Evolutionary conservation across 2,113 vertebrate genomes (phyloP), one percentile per base, ranked within the genome.

Genomic region (Hippocampus mohnikei): DNA sequence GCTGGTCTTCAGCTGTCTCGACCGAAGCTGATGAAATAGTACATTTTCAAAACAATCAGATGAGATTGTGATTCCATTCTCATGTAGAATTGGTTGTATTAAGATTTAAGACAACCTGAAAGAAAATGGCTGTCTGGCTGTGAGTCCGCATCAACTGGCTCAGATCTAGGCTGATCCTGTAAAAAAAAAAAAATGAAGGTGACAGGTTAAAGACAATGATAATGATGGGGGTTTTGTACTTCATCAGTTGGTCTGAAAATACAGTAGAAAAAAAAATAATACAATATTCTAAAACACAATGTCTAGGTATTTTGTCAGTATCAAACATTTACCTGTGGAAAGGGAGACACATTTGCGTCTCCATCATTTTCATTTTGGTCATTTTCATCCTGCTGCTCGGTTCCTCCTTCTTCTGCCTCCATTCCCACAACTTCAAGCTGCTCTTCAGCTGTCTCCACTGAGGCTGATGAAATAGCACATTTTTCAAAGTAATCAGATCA

Each of bases 1-100:
- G 3, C 48, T 76, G 58, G 5, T 8, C 61, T 58, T 11, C 75
- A 11, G 64, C 11, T 2, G 62, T 81, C 73, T 88, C 69, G 84
- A 33, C 23, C 33, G 23, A n/a, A 16, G 6, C 58, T 60, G 7
- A 33, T 60, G 13, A 33, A 60, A 60, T 8, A 18, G 58, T 29
- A 59, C 11, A 60, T 29, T 16, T 29, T 53, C 8, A 29, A 33
- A 60, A 27, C 21, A 23, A n/a, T 21, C n/a, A 56, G 3, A 27
- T 12, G 25, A 27, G 5, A 48, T 18, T 18, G 15, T 48, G 46
- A 20, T 48, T 48, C 15, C 16, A 20, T 48, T 18, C 46, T 48
- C 16, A 16, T 18, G 18, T 48, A 48, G 0, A 48, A 20, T 48
- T 48, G 46, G 16, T 48, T 48, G 46, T 3, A 48, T 48, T 48